Evolutionary conservation across 2,888 invertebrate species (phyloP).

Genomic region (Pollenia angustigena): DNA sequence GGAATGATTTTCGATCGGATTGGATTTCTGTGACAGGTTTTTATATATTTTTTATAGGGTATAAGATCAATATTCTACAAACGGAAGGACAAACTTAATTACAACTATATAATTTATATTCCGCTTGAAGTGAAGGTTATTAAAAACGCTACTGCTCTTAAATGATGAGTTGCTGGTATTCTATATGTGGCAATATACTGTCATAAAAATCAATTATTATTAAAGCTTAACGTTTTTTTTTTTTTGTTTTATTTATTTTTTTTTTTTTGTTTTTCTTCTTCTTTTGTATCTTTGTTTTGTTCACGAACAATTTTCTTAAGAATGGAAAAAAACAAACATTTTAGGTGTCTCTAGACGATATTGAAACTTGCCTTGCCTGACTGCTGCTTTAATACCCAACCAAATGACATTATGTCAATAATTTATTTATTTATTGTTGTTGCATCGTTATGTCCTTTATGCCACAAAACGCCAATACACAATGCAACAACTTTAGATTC

Average conservation of each 20-base stretch:
- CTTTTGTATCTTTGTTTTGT: neutral
- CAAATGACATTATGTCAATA: slow-evolving; percentile 75
- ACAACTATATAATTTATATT: too few relatives aligned
- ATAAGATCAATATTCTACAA: too few relatives aligned
- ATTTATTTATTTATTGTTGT: slow-evolving; percentile 75
- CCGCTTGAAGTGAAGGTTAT: too few relatives aligned
- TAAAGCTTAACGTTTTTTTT: slow-evolving; percentile 56
- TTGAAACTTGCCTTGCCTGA: slow-evolving; percentile 19
- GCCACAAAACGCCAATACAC: slow-evolving; percentile 31
- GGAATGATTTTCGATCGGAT: too few relatives aligned
- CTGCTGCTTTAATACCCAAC: slow-evolving; percentile 46
- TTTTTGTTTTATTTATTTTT: neutral
- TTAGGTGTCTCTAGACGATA: slow-evolving; percentile 67
- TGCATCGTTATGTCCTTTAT: slow-evolving; percentile 63
- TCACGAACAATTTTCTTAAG: slow-evolving; percentile 36
- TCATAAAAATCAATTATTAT: slow-evolving; percentile 74
- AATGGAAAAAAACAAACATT: slow-evolving; percentile 51
- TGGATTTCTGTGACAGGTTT: too few relatives aligned
- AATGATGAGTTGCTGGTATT: slow-evolving; percentile 48
- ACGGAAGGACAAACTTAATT: too few relatives aligned
- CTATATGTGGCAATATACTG: slow-evolving; percentile 57
- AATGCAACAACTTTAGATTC: slow-evolving; percentile 5
- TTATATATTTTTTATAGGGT: too few relatives aligned
- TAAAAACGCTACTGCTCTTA: neutral
- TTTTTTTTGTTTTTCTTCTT: neutral